Percentiles rank a stretch among this genome's conserved stretches.
phyloP scores from a whole-genome alignment of 2,113 vertebrate genomes.

The Ictalurus punctatus region DNA sequence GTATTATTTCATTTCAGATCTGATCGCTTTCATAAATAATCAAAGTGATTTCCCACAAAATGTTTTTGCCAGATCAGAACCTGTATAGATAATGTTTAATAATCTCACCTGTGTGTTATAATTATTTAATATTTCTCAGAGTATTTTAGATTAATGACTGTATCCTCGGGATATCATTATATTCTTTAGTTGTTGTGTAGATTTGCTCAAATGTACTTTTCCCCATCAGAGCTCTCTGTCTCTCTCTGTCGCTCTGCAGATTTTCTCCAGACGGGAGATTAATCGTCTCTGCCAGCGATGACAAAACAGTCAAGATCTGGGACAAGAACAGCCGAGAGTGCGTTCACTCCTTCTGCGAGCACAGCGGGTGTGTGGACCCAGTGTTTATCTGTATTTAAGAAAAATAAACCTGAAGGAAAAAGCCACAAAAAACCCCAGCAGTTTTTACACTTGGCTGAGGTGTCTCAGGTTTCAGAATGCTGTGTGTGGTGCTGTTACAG shows the following conservation, averaged over 20 bases:
- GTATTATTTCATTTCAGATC: too few species aligned
- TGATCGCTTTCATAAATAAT: not conserved
- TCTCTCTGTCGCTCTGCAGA: not conserved
- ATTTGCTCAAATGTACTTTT: not conserved
- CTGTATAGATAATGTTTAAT: not conserved
- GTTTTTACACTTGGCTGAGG: not conserved
- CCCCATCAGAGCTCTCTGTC: not conserved
- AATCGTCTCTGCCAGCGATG: conserved; percentile 92
- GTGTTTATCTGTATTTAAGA: not conserved
- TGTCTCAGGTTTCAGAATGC: not conserved
- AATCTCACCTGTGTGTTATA: not conserved
- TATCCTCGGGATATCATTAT: not conserved
- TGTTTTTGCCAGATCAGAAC: too few species aligned
- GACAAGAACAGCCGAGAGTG: conserved; percentile 93
- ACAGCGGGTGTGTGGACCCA: conserved; percentile 79
- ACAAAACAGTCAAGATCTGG: conserved; percentile 95
- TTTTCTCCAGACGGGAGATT: conserved; percentile 94
- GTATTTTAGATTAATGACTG: too few species aligned
- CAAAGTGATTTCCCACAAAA: too few species aligned
- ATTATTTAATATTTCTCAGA: not conserved
- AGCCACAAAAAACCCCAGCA: too few species aligned
- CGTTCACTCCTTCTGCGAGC: conserved; percentile 91
- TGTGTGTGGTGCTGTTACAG: not conserved
- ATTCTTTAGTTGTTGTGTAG: not conserved
- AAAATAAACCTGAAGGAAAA: not conserved